These are phyloP conservation scores for Laticauda laticaudata DNA, from an alignment of 2,113 vertebrate species.

Conservation along the genomic window DNA sequence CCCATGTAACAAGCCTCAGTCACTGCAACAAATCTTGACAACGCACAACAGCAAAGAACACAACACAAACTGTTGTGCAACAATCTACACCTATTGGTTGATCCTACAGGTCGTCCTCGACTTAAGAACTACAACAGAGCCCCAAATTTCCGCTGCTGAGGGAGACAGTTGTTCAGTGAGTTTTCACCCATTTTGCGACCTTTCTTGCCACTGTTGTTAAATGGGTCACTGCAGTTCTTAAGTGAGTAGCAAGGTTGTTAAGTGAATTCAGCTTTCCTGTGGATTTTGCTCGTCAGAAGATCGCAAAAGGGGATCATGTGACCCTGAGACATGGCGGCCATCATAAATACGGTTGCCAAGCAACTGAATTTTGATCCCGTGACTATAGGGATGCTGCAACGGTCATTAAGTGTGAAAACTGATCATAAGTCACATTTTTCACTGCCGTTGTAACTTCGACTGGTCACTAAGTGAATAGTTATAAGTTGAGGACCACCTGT, in stretches of 20 bases:
- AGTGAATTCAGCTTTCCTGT: background rate
- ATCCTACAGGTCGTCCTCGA: background rate
- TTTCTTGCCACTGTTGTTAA: background rate
- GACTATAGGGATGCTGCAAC: background rate
- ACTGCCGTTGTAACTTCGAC: background rate
- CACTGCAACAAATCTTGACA: background rate
- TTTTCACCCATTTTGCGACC: background rate
- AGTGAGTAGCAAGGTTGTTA: background rate
- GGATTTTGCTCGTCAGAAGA: background rate
- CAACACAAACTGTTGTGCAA: background rate
- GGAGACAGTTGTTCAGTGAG: background rate
- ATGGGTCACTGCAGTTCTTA: background rate
- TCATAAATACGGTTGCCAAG: background rate
- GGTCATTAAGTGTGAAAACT: background rate
- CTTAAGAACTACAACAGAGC: accelerated
- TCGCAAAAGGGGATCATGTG: background rate
- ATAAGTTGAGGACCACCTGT: background rate
- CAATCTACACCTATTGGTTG: too few species aligned
- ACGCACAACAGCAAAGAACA: background rate
- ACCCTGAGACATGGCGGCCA: background rate
- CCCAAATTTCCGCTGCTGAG: background rate
- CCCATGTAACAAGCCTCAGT: background rate
- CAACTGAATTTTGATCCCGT: background rate
- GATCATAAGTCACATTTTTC: background rate
- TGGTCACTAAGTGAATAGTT: background rate